Percentiles rank a stretch among this genome's conserved stretches.
These are phyloP conservation scores for Herpetotheres cachinnans DNA, from an alignment of 2,113 vertebrate genomes.

Conservation along the genomic window DNA sequence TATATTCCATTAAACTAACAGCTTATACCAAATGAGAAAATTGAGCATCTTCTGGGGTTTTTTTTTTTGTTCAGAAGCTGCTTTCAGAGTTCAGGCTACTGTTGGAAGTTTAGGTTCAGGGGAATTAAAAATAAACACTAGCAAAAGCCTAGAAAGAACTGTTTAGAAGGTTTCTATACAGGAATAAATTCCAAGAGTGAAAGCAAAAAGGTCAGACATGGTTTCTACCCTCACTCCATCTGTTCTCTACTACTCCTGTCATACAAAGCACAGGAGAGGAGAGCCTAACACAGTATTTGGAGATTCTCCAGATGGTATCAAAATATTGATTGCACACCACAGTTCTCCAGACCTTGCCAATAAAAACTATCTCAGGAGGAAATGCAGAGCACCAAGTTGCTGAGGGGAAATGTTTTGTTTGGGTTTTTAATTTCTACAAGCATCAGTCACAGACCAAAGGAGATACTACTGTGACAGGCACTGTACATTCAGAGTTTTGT, in stretches of 20 bases:
- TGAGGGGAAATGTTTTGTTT: neutral
- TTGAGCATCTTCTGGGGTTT: neutral
- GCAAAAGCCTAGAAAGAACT: neutral
- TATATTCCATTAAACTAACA: neutral
- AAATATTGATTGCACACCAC: neutral
- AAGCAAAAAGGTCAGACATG: neutral
- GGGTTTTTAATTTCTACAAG: neutral
- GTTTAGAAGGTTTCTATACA: neutral
- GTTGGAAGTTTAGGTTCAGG: neutral
- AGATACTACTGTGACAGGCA: neutral
- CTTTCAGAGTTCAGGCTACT: neutral
- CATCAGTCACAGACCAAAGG: neutral
- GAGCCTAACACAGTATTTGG: neutral
- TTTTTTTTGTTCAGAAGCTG: neutral
- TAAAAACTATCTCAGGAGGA: neutral
- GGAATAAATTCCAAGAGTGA: neutral
- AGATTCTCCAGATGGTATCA: neutral
- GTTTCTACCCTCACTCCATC: neutral
- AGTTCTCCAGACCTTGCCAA: neutral
- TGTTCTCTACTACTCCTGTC: neutral
- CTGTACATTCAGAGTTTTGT: neutral
- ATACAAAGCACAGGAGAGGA: neutral
- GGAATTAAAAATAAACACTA: neutral
- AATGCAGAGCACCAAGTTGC: neutral
- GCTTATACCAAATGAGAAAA: neutral